phyloP scores from a whole-genome alignment of 2,888 invertebrate genomes.

The Pollenia griseotomentosa region DNA sequence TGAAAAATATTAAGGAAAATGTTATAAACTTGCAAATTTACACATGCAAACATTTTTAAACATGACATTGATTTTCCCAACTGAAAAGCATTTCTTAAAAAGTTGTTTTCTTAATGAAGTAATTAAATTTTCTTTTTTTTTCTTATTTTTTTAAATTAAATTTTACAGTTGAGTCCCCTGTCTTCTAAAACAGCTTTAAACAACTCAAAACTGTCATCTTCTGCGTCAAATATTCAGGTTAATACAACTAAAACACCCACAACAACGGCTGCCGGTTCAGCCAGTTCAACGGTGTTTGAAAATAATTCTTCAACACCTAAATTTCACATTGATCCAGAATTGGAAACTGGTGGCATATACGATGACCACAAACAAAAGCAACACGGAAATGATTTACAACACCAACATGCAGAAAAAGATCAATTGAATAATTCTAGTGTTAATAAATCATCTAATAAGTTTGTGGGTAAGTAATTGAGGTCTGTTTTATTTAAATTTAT shows the following conservation, averaged over 20 bases:
- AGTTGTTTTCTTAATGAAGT: neutral
- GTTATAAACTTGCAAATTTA: slow-evolving; percentile 53
- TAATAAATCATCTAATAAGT: slow-evolving; percentile 67
- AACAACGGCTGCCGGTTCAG: slow-evolving; percentile 60
- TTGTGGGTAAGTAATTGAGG: slow-evolving; percentile 65
- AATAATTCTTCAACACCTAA: slow-evolving; percentile 62
- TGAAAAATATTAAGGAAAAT: slow-evolving; percentile 52
- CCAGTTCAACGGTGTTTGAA: slow-evolving; percentile 55
- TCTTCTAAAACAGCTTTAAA: slow-evolving; percentile 75
- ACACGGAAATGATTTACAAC: neutral
- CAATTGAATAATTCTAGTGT: slow-evolving; percentile 61
- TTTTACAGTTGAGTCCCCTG: slow-evolving; percentile 79
- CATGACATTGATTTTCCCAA: slow-evolving; percentile 74
- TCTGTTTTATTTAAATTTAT: neutral
- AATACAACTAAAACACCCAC: slow-evolving; percentile 42
- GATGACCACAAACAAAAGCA: slow-evolving; percentile 48
- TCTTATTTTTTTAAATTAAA: slow-evolving; percentile 47
- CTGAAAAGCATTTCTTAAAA: neutral
- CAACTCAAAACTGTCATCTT: slow-evolving; percentile 68
- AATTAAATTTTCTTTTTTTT: slow-evolving; percentile 37
- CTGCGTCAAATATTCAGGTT: slow-evolving; percentile 45
- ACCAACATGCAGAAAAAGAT: slow-evolving; percentile 5
- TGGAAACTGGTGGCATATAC: slow-evolving; percentile 53
- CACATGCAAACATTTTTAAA: slow-evolving; percentile 66
- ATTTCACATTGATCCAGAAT: slow-evolving; percentile 71